Conservation (phyloP, 2,113 vertebrate genomes). For the Malurus melanocephalus region DNA sequence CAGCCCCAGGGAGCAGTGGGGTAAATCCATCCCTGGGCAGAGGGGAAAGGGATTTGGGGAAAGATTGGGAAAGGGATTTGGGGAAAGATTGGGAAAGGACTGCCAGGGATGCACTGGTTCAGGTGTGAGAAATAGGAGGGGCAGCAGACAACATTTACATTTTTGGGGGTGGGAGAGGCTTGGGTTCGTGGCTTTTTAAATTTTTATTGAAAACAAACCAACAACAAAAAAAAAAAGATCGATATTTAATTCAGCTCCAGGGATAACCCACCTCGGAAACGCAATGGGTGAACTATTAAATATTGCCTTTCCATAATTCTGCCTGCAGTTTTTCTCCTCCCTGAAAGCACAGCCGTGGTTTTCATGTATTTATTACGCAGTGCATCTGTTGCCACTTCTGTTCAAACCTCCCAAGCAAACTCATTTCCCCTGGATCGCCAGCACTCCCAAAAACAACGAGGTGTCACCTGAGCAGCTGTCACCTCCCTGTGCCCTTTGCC, state of each 20-base stretch:
- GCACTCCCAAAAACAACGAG: background rate
- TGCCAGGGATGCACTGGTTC: background rate
- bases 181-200: background rate
- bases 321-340: background rate
- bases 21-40: background rate
- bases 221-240: background rate
- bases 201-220: background rate
- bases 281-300: background rate
- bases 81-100: background rate
- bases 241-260: background rate
- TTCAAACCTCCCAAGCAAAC: conserved; percentile 21
- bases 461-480: background rate
- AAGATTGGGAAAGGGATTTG: background rate
- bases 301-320: background rate
- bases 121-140: background rate
- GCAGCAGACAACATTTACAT: background rate
- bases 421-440: background rate
- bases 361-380: background rate
- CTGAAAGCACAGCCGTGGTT: background rate
- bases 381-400: conserved; percentile 45
- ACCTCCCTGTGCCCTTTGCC: background rate
- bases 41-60: too few relatives aligned
- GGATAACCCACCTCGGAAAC: background rate
- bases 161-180: background rate
- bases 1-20: background rate